Evolutionary conservation across 2,113 vertebrate species (phyloP), one percentile per base, ranked within the genome.

Genomic region (Lates calcarifer): DNA sequence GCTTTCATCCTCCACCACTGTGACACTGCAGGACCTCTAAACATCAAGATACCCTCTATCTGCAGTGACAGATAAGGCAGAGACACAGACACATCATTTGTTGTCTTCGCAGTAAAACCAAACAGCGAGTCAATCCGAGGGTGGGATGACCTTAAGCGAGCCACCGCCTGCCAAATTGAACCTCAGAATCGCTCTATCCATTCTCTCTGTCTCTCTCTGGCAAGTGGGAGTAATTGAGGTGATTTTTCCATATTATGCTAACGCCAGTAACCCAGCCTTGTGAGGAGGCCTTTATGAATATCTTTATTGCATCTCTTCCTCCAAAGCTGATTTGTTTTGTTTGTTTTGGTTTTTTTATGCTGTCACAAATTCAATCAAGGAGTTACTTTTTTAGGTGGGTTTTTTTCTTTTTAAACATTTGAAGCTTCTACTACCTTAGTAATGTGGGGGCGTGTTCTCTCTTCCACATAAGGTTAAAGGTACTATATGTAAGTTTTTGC

Each of bases 201-300:
- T 85, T 84, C 69, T 76, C 47, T 71, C 55, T 29, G 49, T 49
- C 84, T 61, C 64, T 78, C 55, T 67, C 55, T 79, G 64, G 79
- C 87, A 89, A 84, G 65, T 74, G 49, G 76, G 45, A 86, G 86
- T 89, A 83, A 88, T 82, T 80, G 67, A 85, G 77, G 75, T 85
- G 74, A 90, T 90, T 89, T 85, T 87, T 85, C 67, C 43, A 76
- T 61, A 90, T 92, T 85, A 90, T 81, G 83, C 47, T 51, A 79
- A 81, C n/a, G 17, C 70, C 45, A 58, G 72, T 87, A 66, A 82
- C 71, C 67, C 45, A 18, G 3, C 72, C 80, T 79, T 82, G 56
- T 84, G 26, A 82, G 57, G 37, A 78, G 28, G 69, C 61, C 57
- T 76, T 82, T 80, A 79, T 83, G 70, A 84, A 87, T 81, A 78